phyloP scores from a whole-genome alignment of 1,140 invertebrate genomes.

The Drosophila malerkotliana region DNA sequence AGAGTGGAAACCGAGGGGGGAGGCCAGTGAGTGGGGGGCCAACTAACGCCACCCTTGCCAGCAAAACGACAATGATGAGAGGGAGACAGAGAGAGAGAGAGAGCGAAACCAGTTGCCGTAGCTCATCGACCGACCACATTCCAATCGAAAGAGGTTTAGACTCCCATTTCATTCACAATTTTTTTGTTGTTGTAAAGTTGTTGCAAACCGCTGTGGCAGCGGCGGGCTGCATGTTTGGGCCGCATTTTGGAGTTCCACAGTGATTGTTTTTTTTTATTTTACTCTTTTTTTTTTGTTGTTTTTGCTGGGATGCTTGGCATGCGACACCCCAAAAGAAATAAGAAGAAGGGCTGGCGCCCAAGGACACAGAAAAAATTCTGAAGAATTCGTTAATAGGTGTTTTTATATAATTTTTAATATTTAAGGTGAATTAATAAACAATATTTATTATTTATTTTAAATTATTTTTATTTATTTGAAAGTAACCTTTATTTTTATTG shows the following conservation, averaged over 20 bases:
- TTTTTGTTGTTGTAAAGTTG: conserved; percentile 28
- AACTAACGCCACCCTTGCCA: conserved; percentile 73
- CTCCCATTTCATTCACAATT: conserved; percentile 79
- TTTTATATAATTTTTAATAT: not conserved
- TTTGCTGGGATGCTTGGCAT: conserved; percentile 58
- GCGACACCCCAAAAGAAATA: conserved; percentile 44
- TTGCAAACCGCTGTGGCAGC: conserved; percentile 28
- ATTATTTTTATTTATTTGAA: not conserved
- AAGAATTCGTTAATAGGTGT: not conserved
- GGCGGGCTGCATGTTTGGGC: conserved; percentile 37
- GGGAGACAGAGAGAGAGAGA: conserved; percentile 9
- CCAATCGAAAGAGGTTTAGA: conserved; percentile 69
- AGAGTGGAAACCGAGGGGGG: conserved; percentile 8
- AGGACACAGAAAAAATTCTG: not conserved
- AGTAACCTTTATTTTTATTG: not conserved
- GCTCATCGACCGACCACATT: conserved; percentile 72
- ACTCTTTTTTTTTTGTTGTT: not conserved
- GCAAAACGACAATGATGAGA: conserved; percentile 72
- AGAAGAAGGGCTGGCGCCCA: conserved; percentile 5
- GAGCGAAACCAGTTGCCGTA: conserved; percentile 68
- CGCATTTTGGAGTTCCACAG: conserved; percentile 49
- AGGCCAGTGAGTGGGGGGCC: conserved; percentile 25
- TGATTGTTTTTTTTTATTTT: conserved; percentile 17
- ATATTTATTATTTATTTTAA: not conserved
- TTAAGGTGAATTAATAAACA: too few relatives aligned